These are phyloP conservation scores for Gonatopus flavifemur DNA, from an alignment of 1,140 invertebrate genomes.

Conservation along the genomic window DNA sequence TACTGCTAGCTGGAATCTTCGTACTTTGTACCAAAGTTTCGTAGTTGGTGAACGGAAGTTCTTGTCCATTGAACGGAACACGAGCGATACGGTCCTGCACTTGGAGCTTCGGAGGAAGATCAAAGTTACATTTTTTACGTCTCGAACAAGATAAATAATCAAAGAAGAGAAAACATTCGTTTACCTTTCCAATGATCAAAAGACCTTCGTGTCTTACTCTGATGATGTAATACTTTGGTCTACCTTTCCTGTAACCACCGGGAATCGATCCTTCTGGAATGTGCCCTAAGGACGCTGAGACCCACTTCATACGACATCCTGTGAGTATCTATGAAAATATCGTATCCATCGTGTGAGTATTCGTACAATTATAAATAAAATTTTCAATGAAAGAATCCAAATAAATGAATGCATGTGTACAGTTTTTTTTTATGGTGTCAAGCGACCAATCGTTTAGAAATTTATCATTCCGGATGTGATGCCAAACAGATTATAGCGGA, in stretches of 20 bases:
- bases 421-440: no score
- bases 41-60: constrained; percentile 21
- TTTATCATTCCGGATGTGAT: no score
- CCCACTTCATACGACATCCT: constrained; percentile 10
- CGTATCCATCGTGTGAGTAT: no score
- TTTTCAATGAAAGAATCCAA: background rate
- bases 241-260: constrained; percentile 12
- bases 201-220: constrained; percentile 16
- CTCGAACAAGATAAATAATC: background rate
- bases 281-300: constrained; percentile 5
- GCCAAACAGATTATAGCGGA: no score
- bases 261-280: constrained; percentile 15
- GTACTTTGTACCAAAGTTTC: constrained; percentile 10
- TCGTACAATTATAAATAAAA: background rate
- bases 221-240: constrained; percentile 13
- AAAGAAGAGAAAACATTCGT: background rate
- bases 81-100: constrained; percentile 1
- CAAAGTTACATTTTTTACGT: no score
- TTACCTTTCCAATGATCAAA: constrained; percentile 10
- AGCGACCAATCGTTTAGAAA: no score
- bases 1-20: background rate
- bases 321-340: constrained; percentile 9
- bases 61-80: constrained; percentile 11
- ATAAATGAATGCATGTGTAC: constrained; percentile 22
- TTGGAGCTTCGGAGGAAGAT: constrained; percentile 8